Evolutionary conservation across 2,888 invertebrate species (phyloP), one percentile per base, ranked within the genome.

Genomic region (Catocala nupta): DNA sequence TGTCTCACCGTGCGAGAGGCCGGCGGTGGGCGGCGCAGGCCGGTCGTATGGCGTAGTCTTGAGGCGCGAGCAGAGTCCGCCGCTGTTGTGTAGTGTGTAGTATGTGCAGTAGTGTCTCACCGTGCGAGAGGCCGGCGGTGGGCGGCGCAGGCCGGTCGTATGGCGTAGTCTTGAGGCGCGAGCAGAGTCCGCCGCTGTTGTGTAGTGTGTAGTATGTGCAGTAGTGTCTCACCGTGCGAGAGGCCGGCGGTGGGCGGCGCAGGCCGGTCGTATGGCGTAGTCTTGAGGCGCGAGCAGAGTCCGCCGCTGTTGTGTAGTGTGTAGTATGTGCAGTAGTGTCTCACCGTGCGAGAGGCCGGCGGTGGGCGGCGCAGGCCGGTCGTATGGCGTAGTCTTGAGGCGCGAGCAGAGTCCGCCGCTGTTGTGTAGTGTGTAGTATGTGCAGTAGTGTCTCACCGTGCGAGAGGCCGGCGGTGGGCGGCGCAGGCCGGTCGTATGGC

Each of bases 171-270:
- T 98, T 98, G 64, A 99, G 95, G 72, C 99, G 94, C 71, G 98
- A 98, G 70, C 98, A 98, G 65, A 99, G 92, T 10, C 99, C 99
- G 50, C 98, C 99, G 84, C 98, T 98, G 92, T 99, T 99, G 92
- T 98, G 98, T 16, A 16, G 16, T 16, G 16, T 16, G 16, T 16
- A 16, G 16, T 16, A 16, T 16, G 16, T 16, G 16, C 8, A 13
- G 36, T 36, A 36, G 13, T 9, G 11, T 42, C 55, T 70, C 68
- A 98, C 98, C 98, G 86, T 98, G 98, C 79, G 98, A 98, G 66
- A 99, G 96, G 42, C 99, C 99, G 50, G 98, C 98, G 44, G 99
- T 99, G 62, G 98, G 97, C 66, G 99, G 99, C 77, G 97, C 98
- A 57, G 97, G 97, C 62, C 98, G 95, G 93, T 98, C 98, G 92